Conservation (phyloP, 2,888 invertebrate species). For the Portevinia maculata region DNA sequence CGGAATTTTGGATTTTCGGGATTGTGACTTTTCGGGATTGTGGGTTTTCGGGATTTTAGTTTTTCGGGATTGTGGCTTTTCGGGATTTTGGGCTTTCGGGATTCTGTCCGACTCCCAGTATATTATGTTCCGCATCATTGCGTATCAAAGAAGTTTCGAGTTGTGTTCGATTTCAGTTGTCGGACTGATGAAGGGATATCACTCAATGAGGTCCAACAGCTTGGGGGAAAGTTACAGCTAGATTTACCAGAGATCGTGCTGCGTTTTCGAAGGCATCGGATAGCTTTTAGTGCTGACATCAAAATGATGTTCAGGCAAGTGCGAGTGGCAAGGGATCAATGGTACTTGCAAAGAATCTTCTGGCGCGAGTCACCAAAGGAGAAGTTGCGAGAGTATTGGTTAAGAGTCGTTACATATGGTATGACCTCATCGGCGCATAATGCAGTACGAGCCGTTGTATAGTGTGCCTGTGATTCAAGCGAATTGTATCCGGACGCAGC, state of each 20-base stretch:
- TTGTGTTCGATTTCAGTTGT: not conserved
- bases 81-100: too few species aligned
- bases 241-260: not conserved
- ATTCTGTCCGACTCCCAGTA: too few species aligned
- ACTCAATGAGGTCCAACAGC: slow-evolving; percentile 33
- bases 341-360: slow-evolving; percentile 43
- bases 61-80: too few species aligned
- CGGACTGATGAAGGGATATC: slow-evolving; percentile 2
- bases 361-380: slow-evolving; percentile 26
- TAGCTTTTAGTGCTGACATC: slow-evolving; percentile 38
- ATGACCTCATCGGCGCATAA: too few species aligned
- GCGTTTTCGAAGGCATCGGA: slow-evolving; percentile 3
- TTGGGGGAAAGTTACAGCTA: slow-evolving; percentile 11
- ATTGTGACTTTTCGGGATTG: too few species aligned
- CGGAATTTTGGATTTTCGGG: too few species aligned
- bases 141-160: slow-evolving; percentile 30
- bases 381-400: slow-evolving; percentile 20
- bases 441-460: slow-evolving; percentile 29
- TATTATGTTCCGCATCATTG: slow-evolving; percentile 55
- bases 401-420: slow-evolving; percentile 37
- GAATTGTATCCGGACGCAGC: slow-evolving; percentile 20
- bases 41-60: too few species aligned
- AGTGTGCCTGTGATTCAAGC: slow-evolving; percentile 17
- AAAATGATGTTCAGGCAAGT: slow-evolving; percentile 51
- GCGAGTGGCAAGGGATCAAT: slow-evolving; percentile 11